A percentile compares a stretch with the other conserved stretches of the same genome.
Conservation (phyloP, 2,797 vertebrate genomes). For the Natrix natrix region DNA sequence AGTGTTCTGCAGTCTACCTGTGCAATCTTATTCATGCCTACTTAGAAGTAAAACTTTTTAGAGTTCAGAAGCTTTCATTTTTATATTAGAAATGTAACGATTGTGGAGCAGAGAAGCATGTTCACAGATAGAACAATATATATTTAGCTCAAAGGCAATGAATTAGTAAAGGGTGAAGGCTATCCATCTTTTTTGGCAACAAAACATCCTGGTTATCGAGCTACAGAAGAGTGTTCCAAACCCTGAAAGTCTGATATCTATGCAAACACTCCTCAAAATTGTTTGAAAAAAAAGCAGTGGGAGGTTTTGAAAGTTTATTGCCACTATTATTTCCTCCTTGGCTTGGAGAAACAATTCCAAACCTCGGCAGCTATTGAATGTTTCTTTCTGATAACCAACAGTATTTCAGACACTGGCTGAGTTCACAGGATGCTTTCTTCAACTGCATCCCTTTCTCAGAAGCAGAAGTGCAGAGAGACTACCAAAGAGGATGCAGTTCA, state of each 20-base stretch:
- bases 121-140: background rate
- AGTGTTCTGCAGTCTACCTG: background rate
- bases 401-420: background rate
- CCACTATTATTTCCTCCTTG: background rate
- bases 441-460: background rate
- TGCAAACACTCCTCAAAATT: background rate
- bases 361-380: background rate
- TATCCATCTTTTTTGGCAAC: background rate
- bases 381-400: background rate
- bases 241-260: background rate
- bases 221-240: background rate
- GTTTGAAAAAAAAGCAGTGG: background rate
- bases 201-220: background rate
- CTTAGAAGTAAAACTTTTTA: background rate
- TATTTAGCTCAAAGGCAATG: background rate
- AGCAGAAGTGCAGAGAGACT: background rate
- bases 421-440: background rate
- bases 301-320: background rate
- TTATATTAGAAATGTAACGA: background rate
- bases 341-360: background rate
- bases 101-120: background rate
- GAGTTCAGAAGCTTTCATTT: background rate
- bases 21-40: background rate
- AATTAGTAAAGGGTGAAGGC: background rate
- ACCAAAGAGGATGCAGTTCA: slow-evolving; percentile 5